Evolutionary conservation across 2,888 invertebrate species (phyloP), one percentile per base, ranked within the genome.

Genomic region (Dascillus cervinus): DNA sequence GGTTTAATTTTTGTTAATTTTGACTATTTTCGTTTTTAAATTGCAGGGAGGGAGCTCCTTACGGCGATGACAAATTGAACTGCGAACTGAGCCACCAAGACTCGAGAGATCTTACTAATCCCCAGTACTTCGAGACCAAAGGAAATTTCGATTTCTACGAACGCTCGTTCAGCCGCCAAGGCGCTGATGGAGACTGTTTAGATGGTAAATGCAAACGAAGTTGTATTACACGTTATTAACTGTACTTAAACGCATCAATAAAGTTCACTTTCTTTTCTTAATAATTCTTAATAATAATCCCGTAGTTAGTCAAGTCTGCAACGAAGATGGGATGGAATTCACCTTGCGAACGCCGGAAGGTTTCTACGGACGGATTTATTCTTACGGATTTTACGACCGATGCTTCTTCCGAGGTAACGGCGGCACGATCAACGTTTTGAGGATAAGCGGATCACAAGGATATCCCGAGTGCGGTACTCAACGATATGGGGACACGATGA

Each of bases 301-400:
- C 8, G 11, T 27, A 90, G 90, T 91, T 29, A 84, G 84, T 29
- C 90, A 91, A 74, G 81, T 86, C 1, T 91, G 91, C 62, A 89
- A 85, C 53, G 89, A 90, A 66, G 90, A 91, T 57, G 91, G 90
- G 1, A 92, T 92, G 90, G 90, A 90, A 59, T 91, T 92, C 56
- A 89, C 88, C 0, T 69, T 92, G 29, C 72, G 84, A 38, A 84
- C 90, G 0, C 87, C 88, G 1, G 90, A 90, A 71, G 86, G 85
- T 5, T 92, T 91, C 62, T 77, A 83, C 46, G 91, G 91, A 2
- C 71, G 91, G 29, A 90, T 92, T 62, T 92, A 91, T 62, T 87
- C 90, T 0, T 88, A 91, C 53, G 90, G 90, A 2, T 90, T 82
- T 63, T 92, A 91, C 58, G 90, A 91, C 56, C 67, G 75, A 70